Evolutionary conservation across 2,113 vertebrate genomes (phyloP).

Genomic region (Ailuropoda melanoleuca): DNA sequence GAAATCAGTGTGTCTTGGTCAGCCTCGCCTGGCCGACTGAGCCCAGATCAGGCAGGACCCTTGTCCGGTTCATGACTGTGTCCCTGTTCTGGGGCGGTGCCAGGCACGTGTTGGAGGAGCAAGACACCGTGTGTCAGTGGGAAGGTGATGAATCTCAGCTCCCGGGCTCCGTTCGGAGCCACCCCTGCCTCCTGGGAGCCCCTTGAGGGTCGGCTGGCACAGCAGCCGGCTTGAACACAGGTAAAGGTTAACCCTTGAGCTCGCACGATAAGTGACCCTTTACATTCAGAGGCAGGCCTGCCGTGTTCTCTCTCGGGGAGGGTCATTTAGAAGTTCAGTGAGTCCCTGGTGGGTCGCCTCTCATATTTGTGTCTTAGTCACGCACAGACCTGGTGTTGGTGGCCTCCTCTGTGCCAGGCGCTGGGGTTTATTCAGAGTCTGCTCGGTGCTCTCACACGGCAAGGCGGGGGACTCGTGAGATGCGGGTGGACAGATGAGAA

Average conservation of each 20-base stretch:
- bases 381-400: background rate
- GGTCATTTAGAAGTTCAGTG: background rate
- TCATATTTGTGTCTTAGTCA: background rate
- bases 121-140: fast-evolving
- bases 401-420: background rate
- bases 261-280: fast-evolving
- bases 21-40: background rate
- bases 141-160: background rate
- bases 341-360: fast-evolving
- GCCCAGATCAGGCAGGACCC: background rate
- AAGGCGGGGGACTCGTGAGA: too few relatives aligned
- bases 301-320: background rate
- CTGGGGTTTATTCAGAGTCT: background rate
- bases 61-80: background rate
- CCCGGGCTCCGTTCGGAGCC: background rate
- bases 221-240: background rate
- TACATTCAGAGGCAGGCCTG: background rate
- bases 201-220: background rate
- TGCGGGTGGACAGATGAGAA: background rate
- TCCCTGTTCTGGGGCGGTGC: fast-evolving
- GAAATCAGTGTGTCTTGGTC: background rate
- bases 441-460: fast-evolving
- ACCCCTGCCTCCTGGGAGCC: background rate
- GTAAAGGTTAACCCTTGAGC: background rate
- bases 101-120: background rate